These are phyloP conservation scores for Aphidius colemani DNA, from an alignment of 2,888 invertebrate species.

Conservation along the genomic window DNA sequence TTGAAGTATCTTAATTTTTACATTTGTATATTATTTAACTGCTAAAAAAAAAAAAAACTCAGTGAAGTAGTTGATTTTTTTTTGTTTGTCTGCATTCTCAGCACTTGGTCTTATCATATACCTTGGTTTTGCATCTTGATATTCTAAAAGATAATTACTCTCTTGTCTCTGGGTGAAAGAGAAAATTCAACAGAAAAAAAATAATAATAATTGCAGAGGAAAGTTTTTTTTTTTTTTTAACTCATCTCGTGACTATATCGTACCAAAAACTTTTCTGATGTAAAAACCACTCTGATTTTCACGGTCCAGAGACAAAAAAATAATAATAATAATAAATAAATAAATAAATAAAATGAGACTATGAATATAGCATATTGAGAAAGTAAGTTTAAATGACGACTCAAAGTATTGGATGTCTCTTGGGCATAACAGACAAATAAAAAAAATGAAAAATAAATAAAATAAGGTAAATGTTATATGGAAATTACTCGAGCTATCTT, in stretches of 20 bases:
- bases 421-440: constrained; percentile 6
- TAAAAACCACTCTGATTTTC: not conserved
- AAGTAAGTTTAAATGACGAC: constrained; percentile 11
- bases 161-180: not conserved
- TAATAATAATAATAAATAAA: no score
- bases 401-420: constrained; percentile 16
- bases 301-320: not conserved
- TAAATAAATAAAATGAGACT: not conserved
- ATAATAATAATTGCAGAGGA: no score
- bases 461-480: constrained; percentile 7
- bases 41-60: no score
- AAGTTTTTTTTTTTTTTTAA: not conserved
- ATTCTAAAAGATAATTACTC: no score
- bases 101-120: no score
- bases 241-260: not conserved
- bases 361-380: not conserved
- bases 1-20: not conserved
- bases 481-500: constrained; percentile 14
- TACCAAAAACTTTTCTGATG: not conserved
- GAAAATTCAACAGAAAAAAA: constrained; percentile 1
- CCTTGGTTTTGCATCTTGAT: no score
- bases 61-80: no score
- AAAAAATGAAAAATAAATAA: not conserved
- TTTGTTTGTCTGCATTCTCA: not conserved
- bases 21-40: no score